Evolutionary conservation across 2,888 invertebrate species (phyloP), one percentile per base, ranked within the genome.

Genomic region (Drosophila mayaguana): DNA sequence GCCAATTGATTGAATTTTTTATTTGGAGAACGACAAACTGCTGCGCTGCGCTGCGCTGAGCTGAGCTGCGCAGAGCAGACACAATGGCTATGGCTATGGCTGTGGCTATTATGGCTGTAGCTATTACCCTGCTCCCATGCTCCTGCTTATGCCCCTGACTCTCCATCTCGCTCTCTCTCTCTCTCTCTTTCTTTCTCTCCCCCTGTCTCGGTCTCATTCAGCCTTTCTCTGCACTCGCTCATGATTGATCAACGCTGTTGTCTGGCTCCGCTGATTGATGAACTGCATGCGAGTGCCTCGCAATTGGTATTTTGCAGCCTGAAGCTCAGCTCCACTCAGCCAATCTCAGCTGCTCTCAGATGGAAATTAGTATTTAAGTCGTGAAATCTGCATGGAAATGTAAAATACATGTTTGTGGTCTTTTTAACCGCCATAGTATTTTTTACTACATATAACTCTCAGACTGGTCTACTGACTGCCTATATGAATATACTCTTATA

Each of bases 1-100:
- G 80, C 55, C 87, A 88, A 84, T 87, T 86, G 89, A 84, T 75
- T 80, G 85, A 75, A 82, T 78, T 85, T 72, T 78, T 78, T 67
- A 67, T 80, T 81, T 67, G 57, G 56, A 78, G 50, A 79, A 63
- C 53, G 53, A 46, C 78, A 67, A 59, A 57, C 50, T 25, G 67
- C 46, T n/a, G 28, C 28, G 28, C 28, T 28, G 28, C 8, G 28
- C 28, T 28, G 28, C n/a, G n/a, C n/a, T n/a, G n/a, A n/a, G 67
- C 46, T n/a, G 28, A 7, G 28, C 28, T 28, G 28, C 8, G 28
- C 28, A 25, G 25, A 9, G 25, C 43, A n/a, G n/a, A n/a, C n/a
- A n/a, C 12, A 42, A 11, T 12, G 12, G 18, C 42, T 11, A 43
- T 40, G 22, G 51, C 56, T 55, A 32, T 20, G 12, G 20, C 38